Percentiles rank a stretch among this genome's conserved stretches.
Evolutionary conservation across 2,888 invertebrate species (phyloP).

Genomic region (Megaustenia siamemsis): DNA sequence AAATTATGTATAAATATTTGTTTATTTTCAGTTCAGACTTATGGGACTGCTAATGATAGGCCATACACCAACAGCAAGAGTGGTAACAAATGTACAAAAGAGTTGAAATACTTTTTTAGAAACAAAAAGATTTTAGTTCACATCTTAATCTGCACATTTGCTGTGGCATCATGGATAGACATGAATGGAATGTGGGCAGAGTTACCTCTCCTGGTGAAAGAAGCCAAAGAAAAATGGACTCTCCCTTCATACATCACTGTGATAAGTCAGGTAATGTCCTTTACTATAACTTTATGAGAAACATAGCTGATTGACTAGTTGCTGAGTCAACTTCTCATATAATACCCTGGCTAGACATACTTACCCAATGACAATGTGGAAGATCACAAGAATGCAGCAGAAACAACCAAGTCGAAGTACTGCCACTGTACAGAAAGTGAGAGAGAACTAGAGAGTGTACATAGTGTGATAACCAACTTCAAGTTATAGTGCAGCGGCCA

Average conservation of each 20-base stretch:
- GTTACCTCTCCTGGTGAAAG: slow-evolving; percentile 89
- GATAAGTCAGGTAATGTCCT: slow-evolving; percentile 84
- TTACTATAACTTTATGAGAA: background rate
- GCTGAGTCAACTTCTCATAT: too few species aligned
- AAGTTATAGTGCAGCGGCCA: too few species aligned
- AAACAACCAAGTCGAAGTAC: too few species aligned
- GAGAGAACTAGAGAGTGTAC: too few species aligned
- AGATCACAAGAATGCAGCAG: too few species aligned
- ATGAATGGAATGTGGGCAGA: slow-evolving; percentile 94
- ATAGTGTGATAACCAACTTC: too few species aligned
- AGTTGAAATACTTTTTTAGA: background rate
- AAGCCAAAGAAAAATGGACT: slow-evolving; percentile 91
- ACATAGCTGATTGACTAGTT: too few species aligned
- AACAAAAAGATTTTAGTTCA: slow-evolving; percentile 66
- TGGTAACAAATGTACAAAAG: background rate
- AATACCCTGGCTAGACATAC: too few species aligned
- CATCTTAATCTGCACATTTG: slow-evolving; percentile 87
- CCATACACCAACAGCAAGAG: background rate
- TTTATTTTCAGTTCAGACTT: background rate
- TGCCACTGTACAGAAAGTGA: too few species aligned
- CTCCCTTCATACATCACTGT: slow-evolving; percentile 91
- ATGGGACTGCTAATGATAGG: background rate
- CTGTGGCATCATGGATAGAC: slow-evolving; percentile 88
- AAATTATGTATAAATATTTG: background rate
- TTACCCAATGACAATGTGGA: too few species aligned